Evolutionary conservation across 1,140 invertebrate genomes (phyloP).

Genomic region (Trichonephila clavata): DNA sequence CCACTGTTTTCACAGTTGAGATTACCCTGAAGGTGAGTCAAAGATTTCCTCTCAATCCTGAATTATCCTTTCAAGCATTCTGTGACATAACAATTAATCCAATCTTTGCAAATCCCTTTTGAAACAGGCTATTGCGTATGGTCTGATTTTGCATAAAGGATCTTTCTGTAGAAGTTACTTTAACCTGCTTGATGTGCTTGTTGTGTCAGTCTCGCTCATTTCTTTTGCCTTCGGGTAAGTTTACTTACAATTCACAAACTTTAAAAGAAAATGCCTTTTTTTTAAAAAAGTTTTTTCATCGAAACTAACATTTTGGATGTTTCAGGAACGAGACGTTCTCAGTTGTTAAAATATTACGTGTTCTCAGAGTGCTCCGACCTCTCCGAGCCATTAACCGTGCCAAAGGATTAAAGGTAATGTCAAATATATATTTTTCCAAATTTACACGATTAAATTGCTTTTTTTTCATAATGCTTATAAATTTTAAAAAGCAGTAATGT

Average conservation of each 20-base stretch:
- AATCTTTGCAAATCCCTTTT: conserved; percentile 5
- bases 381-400: conserved; percentile 99
- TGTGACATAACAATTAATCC: background rate
- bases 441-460: no score
- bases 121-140: conserved; percentile 92
- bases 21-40: conserved; percentile 91
- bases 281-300: background rate
- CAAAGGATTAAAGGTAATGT: conserved; percentile 97
- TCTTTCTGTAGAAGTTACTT: conserved; percentile 99
- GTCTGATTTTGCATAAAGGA: conserved; percentile 97
- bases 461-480: no score
- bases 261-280: no score
- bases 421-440: no score
- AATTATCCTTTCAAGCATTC: background rate
- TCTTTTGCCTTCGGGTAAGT: conserved; percentile 95
- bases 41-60: background rate
- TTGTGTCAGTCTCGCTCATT: conserved; percentile 98
- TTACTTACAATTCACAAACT: background rate
- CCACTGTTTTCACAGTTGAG: conserved; percentile 98
- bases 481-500: no score
- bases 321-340: conserved; percentile 95
- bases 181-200: conserved; percentile 98
- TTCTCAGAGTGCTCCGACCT: conserved; percentile 97
- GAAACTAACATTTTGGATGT: background rate
- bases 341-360: conserved; percentile 99